Conservation (phyloP, 2,113 vertebrate species). For the Dromiciops gliroides region DNA sequence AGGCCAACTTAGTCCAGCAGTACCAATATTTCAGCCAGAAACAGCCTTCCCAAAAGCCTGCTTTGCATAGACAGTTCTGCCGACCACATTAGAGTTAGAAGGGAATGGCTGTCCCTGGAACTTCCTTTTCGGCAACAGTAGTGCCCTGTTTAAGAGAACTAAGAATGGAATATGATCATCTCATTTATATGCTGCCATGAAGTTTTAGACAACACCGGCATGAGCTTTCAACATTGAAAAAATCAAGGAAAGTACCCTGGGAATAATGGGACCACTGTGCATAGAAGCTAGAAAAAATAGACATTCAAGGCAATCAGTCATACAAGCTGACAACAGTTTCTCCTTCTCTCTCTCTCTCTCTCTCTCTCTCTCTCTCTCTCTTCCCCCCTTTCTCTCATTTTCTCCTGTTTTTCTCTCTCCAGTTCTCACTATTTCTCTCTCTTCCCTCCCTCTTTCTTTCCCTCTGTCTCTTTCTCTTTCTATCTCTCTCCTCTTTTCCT, state of each 20-base stretch:
- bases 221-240: slow-evolving; percentile 66
- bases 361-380: background rate
- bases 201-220: slow-evolving; percentile 52
- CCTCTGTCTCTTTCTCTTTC: background rate
- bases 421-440: background rate
- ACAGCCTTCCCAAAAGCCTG: slow-evolving; percentile 46
- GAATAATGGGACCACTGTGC: slow-evolving; percentile 64
- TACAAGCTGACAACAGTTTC: slow-evolving; percentile 43
- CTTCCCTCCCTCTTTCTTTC: too few species aligned
- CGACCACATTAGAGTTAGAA: slow-evolving; percentile 41
- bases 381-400: background rate
- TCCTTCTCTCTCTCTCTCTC: slow-evolving; percentile 17
- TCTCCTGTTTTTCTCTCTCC: background rate
- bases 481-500: background rate
- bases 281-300: slow-evolving; percentile 30
- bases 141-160: slow-evolving; percentile 54
- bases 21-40: slow-evolving; percentile 22
- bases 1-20: slow-evolving; percentile 10
- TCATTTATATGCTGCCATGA: slow-evolving; percentile 48
- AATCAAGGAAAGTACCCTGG: slow-evolving; percentile 66
- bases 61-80: slow-evolving; percentile 49
- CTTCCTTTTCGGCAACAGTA: slow-evolving; percentile 68
- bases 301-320: slow-evolving; percentile 44
- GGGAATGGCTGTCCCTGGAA: slow-evolving; percentile 44
- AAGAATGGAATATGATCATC: slow-evolving; percentile 52